Evolutionary conservation across 2,888 invertebrate species (phyloP), one percentile per base, ranked within the genome.

Genomic region (Crossocerus cetratus): DNA sequence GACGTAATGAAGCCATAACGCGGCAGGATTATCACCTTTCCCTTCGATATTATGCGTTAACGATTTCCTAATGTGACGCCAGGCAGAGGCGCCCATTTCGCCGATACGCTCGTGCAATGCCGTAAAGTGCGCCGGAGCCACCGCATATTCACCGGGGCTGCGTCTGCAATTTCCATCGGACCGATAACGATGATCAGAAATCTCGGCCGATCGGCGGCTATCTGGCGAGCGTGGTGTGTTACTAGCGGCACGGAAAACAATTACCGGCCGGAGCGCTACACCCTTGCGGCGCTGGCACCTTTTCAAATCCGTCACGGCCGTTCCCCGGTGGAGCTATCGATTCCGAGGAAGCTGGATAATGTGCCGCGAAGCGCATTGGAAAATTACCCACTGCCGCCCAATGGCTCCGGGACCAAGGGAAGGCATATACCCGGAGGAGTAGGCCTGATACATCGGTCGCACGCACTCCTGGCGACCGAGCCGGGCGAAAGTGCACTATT

Each of bases 401-500:
- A 78, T 79, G 16, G 14, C 49, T 16, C 16, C 49, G 1, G 49
- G 16, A n/a, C 54, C 67, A 69, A 72, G 68, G 66, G 64, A 45
- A 68, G 42, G 55, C 55, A 62, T 66, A n/a, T n/a, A n/a, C 67
- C 61, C 59, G 63, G n/a, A n/a, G n/a, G n/a, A n/a, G n/a, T n/a
- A n/a, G 57, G 66, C 69, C 69, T 60, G 68, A 63, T 63, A 74
- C 73, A 66, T 58, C n/a, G n/a, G n/a, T n/a, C n/a, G 68, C 74
- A 67, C 67, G 56, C 74, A 62, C 73, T 72, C 67, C 64, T 59
- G 59, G 67, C 58, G 54, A 44, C 62, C 65, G 54, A 53, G 45
- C 53, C 62, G 56, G 64, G 57, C 49, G 44, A 65, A 63, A 57
- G 54, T 59, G 68, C 62, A 71, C 76, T 82, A 79, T 84, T 85